Percentiles rank a stretch among this genome's conserved stretches.
Evolutionary conservation across 1,140 invertebrate species (phyloP).

Genomic region (Ostrea denselamellosa): DNA sequence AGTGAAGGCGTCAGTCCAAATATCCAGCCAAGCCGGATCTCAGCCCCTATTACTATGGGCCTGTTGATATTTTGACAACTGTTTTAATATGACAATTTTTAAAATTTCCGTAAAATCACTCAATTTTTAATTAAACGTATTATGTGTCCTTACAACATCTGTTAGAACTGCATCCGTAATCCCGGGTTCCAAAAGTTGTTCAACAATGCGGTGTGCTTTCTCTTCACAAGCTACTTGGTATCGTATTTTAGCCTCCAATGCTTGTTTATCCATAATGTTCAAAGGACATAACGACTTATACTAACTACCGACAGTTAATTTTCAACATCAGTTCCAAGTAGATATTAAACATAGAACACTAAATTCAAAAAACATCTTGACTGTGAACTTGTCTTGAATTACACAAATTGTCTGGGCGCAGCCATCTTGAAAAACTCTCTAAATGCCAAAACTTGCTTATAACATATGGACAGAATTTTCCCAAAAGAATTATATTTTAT

Average conservation of each 20-base stretch:
- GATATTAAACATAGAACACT: background rate
- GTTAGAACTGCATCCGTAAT: slow-evolving; percentile 53
- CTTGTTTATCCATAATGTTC: background rate
- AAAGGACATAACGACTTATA: too few species aligned
- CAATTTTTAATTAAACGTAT: background rate
- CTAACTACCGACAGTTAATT: too few species aligned
- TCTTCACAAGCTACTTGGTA: slow-evolving; percentile 59
- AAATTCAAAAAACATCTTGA: background rate
- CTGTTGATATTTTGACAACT: too few species aligned
- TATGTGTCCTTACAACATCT: slow-evolving; percentile 54
- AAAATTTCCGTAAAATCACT: too few species aligned
- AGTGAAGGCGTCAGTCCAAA: too few species aligned
- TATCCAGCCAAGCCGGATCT: too few species aligned
- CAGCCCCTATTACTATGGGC: too few species aligned
- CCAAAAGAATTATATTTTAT: too few species aligned
- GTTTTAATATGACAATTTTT: too few species aligned
- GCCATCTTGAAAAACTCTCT: background rate
- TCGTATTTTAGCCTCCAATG: slow-evolving; percentile 57
- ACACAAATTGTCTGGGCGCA: background rate
- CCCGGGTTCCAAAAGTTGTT: slow-evolving; percentile 55
- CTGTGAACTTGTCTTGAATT: background rate
- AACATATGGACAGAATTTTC: too few species aligned
- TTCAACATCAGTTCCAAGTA: too few species aligned
- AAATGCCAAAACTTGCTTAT: background rate
- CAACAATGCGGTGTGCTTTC: slow-evolving; percentile 61